Conservation (phyloP, 2,888 invertebrate genomes). For the Leucophora obtusa region DNA sequence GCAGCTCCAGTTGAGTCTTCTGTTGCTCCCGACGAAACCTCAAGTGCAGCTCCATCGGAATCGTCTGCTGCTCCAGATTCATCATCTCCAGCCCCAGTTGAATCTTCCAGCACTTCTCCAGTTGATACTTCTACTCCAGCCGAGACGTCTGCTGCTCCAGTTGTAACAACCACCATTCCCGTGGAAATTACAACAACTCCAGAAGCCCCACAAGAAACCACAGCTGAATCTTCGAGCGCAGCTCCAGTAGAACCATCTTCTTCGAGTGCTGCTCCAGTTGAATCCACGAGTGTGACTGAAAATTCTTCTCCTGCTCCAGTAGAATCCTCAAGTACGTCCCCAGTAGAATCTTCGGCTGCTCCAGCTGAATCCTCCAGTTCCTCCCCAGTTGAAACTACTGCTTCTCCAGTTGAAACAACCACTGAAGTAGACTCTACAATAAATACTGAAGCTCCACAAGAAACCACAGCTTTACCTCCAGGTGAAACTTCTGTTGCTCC, state of each 20-base stretch:
- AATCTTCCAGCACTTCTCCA: not conserved
- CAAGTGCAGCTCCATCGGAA: too few relatives aligned
- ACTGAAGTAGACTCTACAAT: not conserved
- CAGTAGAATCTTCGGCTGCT: not conserved
- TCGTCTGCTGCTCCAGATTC: too few relatives aligned
- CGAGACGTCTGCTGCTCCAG: not conserved
- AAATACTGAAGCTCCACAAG: not conserved
- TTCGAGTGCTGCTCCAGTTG: constrained; percentile 9
- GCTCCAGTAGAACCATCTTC: not conserved
- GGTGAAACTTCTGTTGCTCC: constrained; percentile 4
- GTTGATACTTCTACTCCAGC: not conserved
- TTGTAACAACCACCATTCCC: constrained; percentile 10
- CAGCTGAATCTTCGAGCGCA: not conserved
- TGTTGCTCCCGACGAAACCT: constrained; percentile 7
- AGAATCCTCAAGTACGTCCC: not conserved
- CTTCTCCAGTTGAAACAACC: not conserved
- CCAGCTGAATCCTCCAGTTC: constrained; percentile 32
- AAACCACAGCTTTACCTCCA: not conserved
- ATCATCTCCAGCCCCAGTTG: too few relatives aligned
- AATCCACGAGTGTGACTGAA: constrained; percentile 17
- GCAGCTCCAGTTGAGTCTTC: not conserved
- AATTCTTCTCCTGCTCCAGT: not conserved
- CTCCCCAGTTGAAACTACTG: constrained; percentile 35
- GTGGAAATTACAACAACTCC: not conserved
- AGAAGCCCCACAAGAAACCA: not conserved